A percentile compares a stretch with the other conserved stretches of the same genome.
Conservation (phyloP, 2,113 vertebrate species). For the Notarius quadriscutis region DNA sequence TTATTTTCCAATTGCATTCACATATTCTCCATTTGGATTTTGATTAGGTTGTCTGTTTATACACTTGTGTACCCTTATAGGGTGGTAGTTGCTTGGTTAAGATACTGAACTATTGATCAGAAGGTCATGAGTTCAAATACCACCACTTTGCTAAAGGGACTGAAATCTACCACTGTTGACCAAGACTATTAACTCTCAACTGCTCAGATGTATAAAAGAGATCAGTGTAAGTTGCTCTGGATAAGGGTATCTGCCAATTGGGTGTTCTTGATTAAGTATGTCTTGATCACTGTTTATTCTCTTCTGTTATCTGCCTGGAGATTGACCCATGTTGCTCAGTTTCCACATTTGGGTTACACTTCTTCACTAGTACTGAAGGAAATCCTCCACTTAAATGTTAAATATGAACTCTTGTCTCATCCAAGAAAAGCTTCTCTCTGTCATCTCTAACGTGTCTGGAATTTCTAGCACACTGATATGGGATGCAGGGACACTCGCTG, state of each 20-base stretch:
- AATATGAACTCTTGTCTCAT: not conserved
- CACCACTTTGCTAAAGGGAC: not conserved
- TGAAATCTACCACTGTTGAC: not conserved
- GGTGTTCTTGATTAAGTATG: not conserved
- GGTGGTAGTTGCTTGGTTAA: not conserved
- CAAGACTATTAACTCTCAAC: not conserved
- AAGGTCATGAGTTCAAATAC: not conserved
- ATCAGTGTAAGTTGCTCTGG: not conserved
- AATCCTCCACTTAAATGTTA: not conserved
- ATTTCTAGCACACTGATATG: not conserved
- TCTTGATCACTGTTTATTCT: not conserved
- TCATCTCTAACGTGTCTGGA: not conserved
- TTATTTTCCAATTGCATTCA: not conserved
- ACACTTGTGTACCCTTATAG: no score
- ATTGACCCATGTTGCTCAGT: not conserved
- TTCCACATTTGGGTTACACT: not conserved
- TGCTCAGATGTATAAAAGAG: not conserved
- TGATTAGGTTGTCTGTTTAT: not conserved
- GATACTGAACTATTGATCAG: not conserved
- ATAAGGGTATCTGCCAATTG: not conserved
- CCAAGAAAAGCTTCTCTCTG: not conserved
- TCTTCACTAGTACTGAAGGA: not conserved
- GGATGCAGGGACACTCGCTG: not conserved
- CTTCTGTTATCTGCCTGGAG: not conserved
- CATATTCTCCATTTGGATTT: not conserved